These are phyloP conservation scores for Cantharis rufa DNA, from an alignment of 2,888 invertebrate genomes.

Conservation along the genomic window DNA sequence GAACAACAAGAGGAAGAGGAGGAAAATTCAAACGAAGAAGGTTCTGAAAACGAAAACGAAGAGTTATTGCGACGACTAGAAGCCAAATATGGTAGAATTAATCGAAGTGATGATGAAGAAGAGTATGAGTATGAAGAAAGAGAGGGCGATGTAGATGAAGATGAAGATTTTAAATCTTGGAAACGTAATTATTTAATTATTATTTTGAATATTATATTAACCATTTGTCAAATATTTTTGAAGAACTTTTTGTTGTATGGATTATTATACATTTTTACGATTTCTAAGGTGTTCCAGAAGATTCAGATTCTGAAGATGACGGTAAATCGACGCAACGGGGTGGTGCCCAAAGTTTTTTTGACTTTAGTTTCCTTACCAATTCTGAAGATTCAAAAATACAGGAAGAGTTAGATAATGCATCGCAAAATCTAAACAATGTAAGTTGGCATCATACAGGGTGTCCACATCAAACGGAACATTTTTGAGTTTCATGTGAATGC, in stretches of 20 bases:
- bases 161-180: conserved; percentile 46
- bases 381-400: conserved; percentile 59
- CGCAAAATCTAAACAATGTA: conserved; percentile 49
- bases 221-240: conserved; percentile 25
- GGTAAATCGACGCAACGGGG: conserved; percentile 36
- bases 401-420: conserved; percentile 52
- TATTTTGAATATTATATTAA: conserved; percentile 10
- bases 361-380: conserved; percentile 63
- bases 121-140: conserved; percentile 56
- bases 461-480: not conserved
- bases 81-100: conserved; percentile 73
- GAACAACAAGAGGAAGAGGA: conserved; percentile 9
- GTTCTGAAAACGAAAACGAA: conserved; percentile 55
- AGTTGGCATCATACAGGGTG: conserved; percentile 33
- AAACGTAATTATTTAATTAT: conserved; percentile 49
- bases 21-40: conserved; percentile 22
- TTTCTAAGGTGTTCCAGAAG: conserved; percentile 39
- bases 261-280: not conserved
- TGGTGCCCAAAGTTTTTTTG: conserved; percentile 45
- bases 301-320: conserved; percentile 39
- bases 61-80: conserved; percentile 72
- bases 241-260: conserved; percentile 1
- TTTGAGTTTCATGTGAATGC: not conserved
- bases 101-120: conserved; percentile 51
- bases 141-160: conserved; percentile 41